Evolutionary conservation across 2,888 invertebrate genomes (phyloP), one percentile per base, ranked within the genome.

Genomic region (Papilio protenor): DNA sequence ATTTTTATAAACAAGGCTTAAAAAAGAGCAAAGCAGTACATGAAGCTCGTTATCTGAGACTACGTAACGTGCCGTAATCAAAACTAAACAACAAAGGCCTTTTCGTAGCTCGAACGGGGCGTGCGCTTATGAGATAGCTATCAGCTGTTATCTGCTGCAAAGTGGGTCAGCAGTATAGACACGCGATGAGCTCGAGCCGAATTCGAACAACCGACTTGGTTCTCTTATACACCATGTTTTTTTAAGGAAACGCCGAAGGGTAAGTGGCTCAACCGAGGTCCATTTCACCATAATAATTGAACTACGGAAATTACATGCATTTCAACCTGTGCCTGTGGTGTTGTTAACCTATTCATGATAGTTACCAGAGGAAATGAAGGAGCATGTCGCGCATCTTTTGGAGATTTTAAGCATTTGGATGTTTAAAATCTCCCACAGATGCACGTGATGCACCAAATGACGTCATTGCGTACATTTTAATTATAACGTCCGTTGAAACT

Each of bases 141-240:
- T 84, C 84, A 81, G 81, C 81, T 82, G 80, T 83, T 88, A 87
- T 86, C 86, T 86, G 79, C 79, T 81, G 83, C 79, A 83, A 87
- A 86, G 83, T 87, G 85, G 86, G 85, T 82, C 87, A 88, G 75
- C 57, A 77, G 85, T 86, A 87, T 87, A 85, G 83, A 82, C 87
- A 87, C 87, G 86, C 88, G 85, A 87, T 84, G 83, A 83, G 78
- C 79, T 74, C 23, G 61, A 47, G 47, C 70, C 14, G 61, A 78
- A 52, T 78, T 77, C 49, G 70, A 81, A 79, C 78, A 64, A 73
- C 33, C 55, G 16, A 18, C 14, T 52, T 72, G 40, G 72, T 61
- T 55, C 21, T 21, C 23, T 79, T 71, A 66, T 49, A 27, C 33
- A 64, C n/a, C n/a, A 55, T 55, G 57, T 59, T 23, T 11, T 59